Base-by-base conservation (phyloP, 2,113 vertebrate genomes). In the Quiscalus mexicanus region DNA sequence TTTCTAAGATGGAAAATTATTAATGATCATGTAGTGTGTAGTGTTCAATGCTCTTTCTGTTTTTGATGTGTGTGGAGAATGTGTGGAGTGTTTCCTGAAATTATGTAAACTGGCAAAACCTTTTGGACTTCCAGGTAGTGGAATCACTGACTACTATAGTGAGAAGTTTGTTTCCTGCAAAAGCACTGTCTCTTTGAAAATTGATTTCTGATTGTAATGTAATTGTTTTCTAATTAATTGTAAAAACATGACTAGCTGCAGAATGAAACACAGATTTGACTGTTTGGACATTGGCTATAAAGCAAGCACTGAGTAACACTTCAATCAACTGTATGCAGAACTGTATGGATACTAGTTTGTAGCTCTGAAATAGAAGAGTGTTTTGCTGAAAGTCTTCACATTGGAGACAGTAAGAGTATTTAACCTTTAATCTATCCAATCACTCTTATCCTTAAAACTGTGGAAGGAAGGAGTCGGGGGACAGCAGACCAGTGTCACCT, bases 391-490 rank as follows among this genome's bases (percentile, higher is more conserved):
- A 67, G 37, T 68, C 27, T 75, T 75, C 30, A 69, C 11, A 28
- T 8, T 2, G 3, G 33, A 25, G n/a, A 44, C 12, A 15, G 9
- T 42, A 52, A 52, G 9, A 70, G 4, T 69, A 67, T 25, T 47
- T 70, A 42, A 45, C 3, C 10, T 77, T 44, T 78, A 39, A 20
- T 47, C n/a, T 39, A 11, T 47, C 9, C 24, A 35, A 25, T 25
- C 24, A 35, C 4, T 70, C 56, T 20, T 24, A 9, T n/a, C 30
- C 56, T 55, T 63, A 70, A 55, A 63, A 70, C 10, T 30, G 16
- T 63, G 12, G n/a, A 71, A 41, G 25, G 5, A 58, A 50, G 12
- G 11, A 27, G 15, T 37, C 0, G 0, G n/a, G 21, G 13, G 47
- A n/a, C 15, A 41, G 17, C 15, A 45, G 19, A 45, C 10, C 23